These are phyloP conservation scores for Heptranchias perlo DNA, from an alignment of 2,113 vertebrate genomes.

Conservation along the genomic window DNA sequence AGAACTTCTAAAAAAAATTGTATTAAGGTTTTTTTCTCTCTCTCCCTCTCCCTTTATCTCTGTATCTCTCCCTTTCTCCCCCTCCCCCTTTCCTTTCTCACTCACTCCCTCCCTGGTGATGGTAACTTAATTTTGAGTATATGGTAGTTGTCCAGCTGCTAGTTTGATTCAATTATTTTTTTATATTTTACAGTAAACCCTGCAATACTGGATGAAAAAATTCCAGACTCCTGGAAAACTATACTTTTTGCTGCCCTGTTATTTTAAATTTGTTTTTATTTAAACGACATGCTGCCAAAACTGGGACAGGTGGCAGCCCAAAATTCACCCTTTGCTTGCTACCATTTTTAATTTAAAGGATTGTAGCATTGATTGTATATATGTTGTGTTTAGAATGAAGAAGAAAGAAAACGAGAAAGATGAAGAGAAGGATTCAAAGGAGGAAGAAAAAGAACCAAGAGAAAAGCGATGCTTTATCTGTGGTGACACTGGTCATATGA, in stretches of 20 bases:
- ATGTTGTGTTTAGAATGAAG: constrained; percentile 70
- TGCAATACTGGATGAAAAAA: not conserved
- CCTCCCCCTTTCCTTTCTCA: not conserved
- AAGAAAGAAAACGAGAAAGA: constrained; percentile 93
- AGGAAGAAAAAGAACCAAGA: constrained; percentile 81
- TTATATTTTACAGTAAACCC: not conserved
- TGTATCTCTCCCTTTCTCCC: too few species aligned
- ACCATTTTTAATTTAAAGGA: not conserved
- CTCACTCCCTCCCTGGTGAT: not conserved
- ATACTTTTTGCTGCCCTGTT: not conserved
- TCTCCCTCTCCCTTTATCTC: not conserved
- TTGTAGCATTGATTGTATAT: not conserved
- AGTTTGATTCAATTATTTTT: not conserved
- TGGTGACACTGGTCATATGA: constrained; percentile 85
- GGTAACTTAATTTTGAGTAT: not conserved
- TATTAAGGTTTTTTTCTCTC: not conserved
- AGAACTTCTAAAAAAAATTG: not conserved
- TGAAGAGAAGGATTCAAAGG: constrained; percentile 78
- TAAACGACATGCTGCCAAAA: not conserved
- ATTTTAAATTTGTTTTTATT: not conserved
- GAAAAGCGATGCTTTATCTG: constrained; percentile 95
- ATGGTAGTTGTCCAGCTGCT: not conserved
- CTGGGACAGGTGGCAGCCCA: not conserved
- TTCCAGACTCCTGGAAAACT: not conserved
- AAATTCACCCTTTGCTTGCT: not conserved